Evolutionary conservation across 2,888 invertebrate species (phyloP).

Genomic region (Molorchus minor): DNA sequence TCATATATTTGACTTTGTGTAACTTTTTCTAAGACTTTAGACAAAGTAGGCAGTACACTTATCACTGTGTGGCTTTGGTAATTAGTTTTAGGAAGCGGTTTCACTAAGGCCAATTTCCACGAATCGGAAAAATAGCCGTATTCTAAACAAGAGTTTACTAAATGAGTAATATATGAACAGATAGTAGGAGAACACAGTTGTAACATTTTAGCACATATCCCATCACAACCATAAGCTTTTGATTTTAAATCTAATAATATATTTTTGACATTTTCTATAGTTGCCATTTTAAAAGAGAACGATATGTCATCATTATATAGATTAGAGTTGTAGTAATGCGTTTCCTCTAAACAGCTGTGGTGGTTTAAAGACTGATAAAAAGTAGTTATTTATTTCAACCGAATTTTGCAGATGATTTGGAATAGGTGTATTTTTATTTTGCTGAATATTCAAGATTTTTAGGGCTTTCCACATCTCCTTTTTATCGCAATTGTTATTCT

Average conservation of each 20-base stretch:
- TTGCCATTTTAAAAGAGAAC: neutral
- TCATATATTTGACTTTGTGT: too few relatives aligned
- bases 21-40: too few relatives aligned
- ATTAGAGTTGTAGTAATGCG: too few relatives aligned
- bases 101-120: too few relatives aligned
- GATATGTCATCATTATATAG: neutral
- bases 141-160: constrained; percentile 3
- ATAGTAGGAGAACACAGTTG: neutral
- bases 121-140: neutral
- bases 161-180: neutral
- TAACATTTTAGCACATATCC: constrained; percentile 6
- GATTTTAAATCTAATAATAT: constrained; percentile 1
- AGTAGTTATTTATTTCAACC: neutral
- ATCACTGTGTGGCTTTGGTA: too few relatives aligned
- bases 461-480: neutral
- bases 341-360: too few relatives aligned
- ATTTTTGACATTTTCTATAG: neutral
- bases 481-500: neutral
- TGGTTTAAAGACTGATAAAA: too few relatives aligned
- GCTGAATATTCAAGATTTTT: neutral
- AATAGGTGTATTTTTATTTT: neutral
- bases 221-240: constrained; percentile 4
- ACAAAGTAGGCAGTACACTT: too few relatives aligned
- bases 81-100: too few relatives aligned
- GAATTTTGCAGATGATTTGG: neutral